phyloP scores from a whole-genome alignment of 1,140 invertebrate genomes.

The Dryas iulia region DNA sequence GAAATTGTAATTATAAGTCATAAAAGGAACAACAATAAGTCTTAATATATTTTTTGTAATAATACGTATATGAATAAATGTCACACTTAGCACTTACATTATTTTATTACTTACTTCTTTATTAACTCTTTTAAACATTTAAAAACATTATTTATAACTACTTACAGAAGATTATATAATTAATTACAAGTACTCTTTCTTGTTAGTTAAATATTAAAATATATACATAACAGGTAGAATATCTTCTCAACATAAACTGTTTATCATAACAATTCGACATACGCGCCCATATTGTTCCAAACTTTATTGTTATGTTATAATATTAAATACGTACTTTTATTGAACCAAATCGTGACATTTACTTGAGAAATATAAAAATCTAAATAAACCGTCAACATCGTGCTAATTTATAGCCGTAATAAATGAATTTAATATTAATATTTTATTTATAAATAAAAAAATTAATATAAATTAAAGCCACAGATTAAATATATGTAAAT shows the following conservation, averaged over 20 bases:
- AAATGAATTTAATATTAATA: too few relatives aligned
- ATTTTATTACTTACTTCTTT: too few relatives aligned
- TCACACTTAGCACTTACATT: too few relatives aligned
- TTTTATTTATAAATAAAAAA: background rate
- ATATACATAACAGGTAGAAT: background rate
- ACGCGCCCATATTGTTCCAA: background rate
- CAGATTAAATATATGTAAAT: background rate
- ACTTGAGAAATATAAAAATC: background rate
- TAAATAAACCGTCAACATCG: background rate
- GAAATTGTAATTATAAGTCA: too few relatives aligned
- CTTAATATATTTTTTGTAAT: too few relatives aligned
- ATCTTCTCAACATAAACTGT: background rate
- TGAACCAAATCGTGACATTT: background rate
- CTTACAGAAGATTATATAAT: too few relatives aligned
- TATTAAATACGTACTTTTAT: background rate
- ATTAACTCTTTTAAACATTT: too few relatives aligned
- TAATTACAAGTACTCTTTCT: too few relatives aligned
- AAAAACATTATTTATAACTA: too few relatives aligned
- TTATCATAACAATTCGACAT: background rate
- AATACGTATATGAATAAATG: too few relatives aligned
- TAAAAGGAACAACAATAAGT: too few relatives aligned
- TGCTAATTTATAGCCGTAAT: background rate
- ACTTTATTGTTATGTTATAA: background rate
- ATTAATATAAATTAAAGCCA: background rate
- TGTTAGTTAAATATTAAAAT: background rate